Evolutionary conservation across 1,140 invertebrate species (phyloP).

Genomic region (Drosophila teissieri): DNA sequence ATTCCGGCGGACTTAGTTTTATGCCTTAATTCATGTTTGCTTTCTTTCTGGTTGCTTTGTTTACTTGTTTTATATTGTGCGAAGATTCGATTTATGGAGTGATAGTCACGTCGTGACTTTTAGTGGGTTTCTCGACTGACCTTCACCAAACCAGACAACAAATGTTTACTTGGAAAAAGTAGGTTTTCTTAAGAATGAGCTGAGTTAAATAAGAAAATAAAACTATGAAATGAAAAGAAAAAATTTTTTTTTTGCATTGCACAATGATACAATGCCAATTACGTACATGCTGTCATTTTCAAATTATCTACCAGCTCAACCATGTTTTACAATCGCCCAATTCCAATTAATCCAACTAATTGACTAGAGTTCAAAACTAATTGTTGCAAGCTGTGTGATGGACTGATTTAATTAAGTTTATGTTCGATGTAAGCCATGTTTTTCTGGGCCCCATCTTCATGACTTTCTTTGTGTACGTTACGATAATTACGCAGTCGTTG

Average conservation of each 20-base stretch:
- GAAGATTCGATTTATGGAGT: constrained; percentile 12
- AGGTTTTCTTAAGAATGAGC: not conserved
- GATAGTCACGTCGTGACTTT: constrained; percentile 34
- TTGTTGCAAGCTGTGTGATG: not conserved
- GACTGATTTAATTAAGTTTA: constrained; percentile 37
- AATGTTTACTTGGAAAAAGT: not conserved
- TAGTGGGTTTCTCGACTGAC: constrained; percentile 12
- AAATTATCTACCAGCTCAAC: not conserved
- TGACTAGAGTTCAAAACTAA: constrained; percentile 8
- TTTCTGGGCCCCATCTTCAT: constrained; percentile 31
- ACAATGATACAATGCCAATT: not conserved
- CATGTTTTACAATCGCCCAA: constrained; percentile 3
- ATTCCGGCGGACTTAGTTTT: constrained; percentile 16
- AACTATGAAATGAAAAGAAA: not conserved
- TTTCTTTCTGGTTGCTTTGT: constrained; percentile 10
- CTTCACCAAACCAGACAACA: constrained; percentile 10
- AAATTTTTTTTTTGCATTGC: not conserved
- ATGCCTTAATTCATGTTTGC: constrained; percentile 18
- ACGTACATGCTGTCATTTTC: not conserved
- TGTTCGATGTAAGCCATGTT: constrained; percentile 23
- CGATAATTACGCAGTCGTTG: constrained; percentile 36
- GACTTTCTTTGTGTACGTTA: constrained; percentile 24
- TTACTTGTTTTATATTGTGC: constrained; percentile 7
- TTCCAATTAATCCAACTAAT: constrained; percentile 16
- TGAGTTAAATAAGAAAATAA: not conserved